Conservation (phyloP, 2,113 vertebrate genomes). For the Halichoerus grypus region DNA sequence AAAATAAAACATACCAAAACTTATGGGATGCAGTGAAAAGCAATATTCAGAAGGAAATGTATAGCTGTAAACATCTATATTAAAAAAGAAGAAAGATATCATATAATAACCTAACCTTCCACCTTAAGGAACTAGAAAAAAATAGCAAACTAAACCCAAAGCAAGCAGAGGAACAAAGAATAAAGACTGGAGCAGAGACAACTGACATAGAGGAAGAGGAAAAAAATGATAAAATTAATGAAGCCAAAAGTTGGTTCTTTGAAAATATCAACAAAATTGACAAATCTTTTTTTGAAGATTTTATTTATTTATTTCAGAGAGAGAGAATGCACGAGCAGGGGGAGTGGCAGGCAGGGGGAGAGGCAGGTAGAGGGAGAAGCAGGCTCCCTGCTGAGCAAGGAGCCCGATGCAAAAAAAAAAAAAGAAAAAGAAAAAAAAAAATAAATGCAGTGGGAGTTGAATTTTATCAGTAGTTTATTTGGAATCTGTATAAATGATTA, state of each 20-base stretch:
- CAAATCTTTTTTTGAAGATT: background rate
- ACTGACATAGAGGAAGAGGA: background rate
- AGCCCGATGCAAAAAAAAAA: too few species aligned
- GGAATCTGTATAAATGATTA: background rate
- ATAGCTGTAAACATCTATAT: background rate
- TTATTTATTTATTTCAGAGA: background rate
- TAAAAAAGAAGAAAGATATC: background rate
- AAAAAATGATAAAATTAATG: background rate
- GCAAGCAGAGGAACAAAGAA: background rate
- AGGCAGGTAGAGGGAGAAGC: background rate
- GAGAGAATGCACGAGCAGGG: too few species aligned
- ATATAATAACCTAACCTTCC: background rate
- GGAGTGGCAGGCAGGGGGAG: too few species aligned
- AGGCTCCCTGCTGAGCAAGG: too few species aligned
- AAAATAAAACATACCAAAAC: background rate
- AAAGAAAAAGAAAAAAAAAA: background rate
- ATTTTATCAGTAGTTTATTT: background rate
- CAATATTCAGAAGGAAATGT: background rate
- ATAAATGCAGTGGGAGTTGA: background rate
- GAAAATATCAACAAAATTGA: background rate
- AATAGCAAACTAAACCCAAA: background rate
- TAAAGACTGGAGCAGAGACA: background rate
- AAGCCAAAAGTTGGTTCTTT: background rate
- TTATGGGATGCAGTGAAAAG: background rate
- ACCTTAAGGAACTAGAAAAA: background rate